phyloP scores from a whole-genome alignment of 2,797 vertebrate genomes.

The Channa striata region DNA sequence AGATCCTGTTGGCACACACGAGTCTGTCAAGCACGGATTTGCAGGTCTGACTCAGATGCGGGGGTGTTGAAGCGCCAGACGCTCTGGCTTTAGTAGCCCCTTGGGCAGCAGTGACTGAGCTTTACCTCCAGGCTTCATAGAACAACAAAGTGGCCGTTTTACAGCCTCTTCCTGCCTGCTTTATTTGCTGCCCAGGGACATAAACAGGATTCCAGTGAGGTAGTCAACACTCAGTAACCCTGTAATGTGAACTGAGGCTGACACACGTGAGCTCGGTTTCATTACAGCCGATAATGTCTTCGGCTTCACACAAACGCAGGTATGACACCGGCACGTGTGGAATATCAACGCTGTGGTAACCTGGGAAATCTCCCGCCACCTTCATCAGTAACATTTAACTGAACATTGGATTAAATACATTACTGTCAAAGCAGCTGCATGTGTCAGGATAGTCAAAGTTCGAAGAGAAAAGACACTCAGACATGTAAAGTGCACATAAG shows the following conservation, averaged over 20 bases:
- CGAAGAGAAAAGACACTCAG: too few species aligned
- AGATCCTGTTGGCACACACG: background rate
- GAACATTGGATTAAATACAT: background rate
- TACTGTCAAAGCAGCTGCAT: background rate
- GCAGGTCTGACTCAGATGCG: constrained; percentile 4
- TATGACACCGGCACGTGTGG: background rate
- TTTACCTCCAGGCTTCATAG: constrained; percentile 30
- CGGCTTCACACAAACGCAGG: background rate
- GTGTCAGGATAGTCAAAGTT: too few species aligned
- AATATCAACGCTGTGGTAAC: background rate
- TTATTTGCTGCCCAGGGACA: constrained; percentile 41
- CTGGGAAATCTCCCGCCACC: background rate
- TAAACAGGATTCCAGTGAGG: constrained; percentile 22
- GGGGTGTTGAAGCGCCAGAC: constrained; percentile 20
- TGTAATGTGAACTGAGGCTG: background rate
- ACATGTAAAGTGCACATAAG: too few species aligned
- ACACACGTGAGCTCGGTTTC: constrained; percentile 13
- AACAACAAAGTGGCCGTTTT: constrained; percentile 40
- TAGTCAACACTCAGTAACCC: background rate
- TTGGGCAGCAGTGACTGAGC: constrained; percentile 11
- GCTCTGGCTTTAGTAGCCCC: constrained; percentile 15
- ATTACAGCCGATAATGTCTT: constrained; percentile 22
- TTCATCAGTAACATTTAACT: background rate
- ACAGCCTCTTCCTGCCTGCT: constrained; percentile 16
- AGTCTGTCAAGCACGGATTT: constrained; percentile 8